These are phyloP conservation scores for Ennomos quercinarius DNA, from an alignment of 2,888 invertebrate genomes.

Conservation along the genomic window DNA sequence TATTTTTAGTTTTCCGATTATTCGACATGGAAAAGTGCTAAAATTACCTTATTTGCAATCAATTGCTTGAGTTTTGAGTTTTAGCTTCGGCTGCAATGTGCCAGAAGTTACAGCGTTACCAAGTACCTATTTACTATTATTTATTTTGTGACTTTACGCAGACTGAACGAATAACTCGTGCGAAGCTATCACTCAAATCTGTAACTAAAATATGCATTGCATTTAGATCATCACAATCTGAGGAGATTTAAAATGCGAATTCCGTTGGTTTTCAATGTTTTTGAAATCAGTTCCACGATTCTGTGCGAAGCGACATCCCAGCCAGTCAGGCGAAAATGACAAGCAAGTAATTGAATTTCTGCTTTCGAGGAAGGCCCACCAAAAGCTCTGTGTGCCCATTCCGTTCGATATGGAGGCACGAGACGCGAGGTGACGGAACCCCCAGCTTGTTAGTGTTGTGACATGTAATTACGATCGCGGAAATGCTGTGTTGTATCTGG, in stretches of 20 bases:
- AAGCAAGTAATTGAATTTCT: conserved; percentile 36
- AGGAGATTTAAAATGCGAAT: not conserved
- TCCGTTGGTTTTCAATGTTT: conserved; percentile 17
- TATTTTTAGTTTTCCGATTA: too few relatives aligned
- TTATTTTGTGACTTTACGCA: too few relatives aligned
- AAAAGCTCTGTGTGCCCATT: not conserved
- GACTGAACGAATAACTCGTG: too few relatives aligned
- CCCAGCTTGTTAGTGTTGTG: conserved; percentile 12
- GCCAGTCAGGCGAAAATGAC: conserved; percentile 23
- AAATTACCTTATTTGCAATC: too few relatives aligned
- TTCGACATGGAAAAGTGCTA: too few relatives aligned
- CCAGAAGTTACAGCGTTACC: too few relatives aligned
- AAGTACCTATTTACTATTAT: too few relatives aligned
- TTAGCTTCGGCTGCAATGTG: too few relatives aligned
- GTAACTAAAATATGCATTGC: too few relatives aligned
- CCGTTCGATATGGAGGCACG: not conserved
- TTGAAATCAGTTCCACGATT: conserved; percentile 12
- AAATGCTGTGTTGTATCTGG: conserved; percentile 4
- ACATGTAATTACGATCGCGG: conserved; percentile 10
- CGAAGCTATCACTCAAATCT: too few relatives aligned
- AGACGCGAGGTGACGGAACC: conserved; percentile 7
- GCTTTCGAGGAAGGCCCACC: conserved; percentile 14
- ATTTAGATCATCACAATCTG: too few relatives aligned
- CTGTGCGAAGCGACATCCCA: conserved; percentile 19
- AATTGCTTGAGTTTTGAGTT: too few relatives aligned